These are phyloP conservation scores for Mantis religiosa DNA, from an alignment of 2,888 invertebrate species.

Conservation along the genomic window DNA sequence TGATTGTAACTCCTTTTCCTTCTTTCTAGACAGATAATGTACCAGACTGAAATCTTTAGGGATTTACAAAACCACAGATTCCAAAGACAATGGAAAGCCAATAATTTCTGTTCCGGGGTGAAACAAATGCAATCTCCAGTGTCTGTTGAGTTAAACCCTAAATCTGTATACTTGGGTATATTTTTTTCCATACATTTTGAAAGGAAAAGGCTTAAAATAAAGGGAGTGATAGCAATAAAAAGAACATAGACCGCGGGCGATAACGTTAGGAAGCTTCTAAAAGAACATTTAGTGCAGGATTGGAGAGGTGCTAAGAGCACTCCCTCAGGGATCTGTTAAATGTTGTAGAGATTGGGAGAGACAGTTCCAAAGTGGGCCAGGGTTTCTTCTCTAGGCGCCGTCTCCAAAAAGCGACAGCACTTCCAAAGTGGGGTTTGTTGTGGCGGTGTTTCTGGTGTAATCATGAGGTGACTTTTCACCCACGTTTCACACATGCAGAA, in stretches of 20 bases:
- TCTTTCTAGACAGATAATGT: no score
- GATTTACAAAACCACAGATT: no score
- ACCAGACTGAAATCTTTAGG: no score
- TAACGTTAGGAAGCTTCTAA: not conserved
- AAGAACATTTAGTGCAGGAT: not conserved
- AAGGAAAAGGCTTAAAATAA: not conserved
- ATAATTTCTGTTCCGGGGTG: no score
- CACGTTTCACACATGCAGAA: no score
- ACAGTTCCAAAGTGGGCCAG: not conserved
- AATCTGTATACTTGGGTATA: no score
- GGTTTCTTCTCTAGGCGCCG: not conserved
- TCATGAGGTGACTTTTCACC: not conserved
- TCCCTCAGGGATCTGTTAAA: not conserved
- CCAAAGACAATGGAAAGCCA: no score
- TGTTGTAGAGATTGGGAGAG: not conserved
- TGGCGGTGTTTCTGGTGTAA: not conserved
- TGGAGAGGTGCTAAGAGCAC: not conserved
- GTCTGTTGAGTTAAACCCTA: no score
- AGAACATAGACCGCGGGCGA: not conserved
- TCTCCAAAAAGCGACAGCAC: not conserved
- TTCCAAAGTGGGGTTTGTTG: not conserved
- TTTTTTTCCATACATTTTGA: not conserved
- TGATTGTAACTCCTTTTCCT: no score
- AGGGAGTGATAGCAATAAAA: not conserved
- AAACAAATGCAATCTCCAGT: no score